Evolutionary conservation across 1,140 invertebrate species (phyloP).

Genomic region (Drosophila ironensis): DNA sequence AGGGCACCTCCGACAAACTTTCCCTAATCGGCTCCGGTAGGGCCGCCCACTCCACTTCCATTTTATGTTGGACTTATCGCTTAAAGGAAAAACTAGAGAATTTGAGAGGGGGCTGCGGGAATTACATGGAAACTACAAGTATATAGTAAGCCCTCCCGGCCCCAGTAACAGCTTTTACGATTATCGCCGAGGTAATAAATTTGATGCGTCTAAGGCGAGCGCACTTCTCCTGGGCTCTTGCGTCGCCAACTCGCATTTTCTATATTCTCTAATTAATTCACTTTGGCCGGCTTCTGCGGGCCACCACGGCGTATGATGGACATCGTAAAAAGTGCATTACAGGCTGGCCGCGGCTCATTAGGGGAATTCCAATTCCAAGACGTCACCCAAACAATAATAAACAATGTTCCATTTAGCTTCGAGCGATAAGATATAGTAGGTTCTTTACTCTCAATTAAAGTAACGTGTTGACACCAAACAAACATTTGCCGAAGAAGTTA

Average conservation of each 20-base stretch:
- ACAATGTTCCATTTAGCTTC: background rate
- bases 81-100: background rate
- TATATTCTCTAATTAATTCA: constrained; percentile 71
- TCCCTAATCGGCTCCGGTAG: constrained; percentile 1
- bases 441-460: background rate
- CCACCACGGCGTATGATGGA: constrained; percentile 60
- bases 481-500: background rate
- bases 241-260: constrained; percentile 1
- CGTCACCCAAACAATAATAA: constrained; percentile 26
- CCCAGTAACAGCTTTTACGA: constrained; percentile 55
- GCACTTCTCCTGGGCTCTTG: constrained; percentile 7
- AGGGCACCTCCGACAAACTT: constrained; percentile 27
- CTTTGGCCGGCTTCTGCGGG: constrained; percentile 25
- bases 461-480: background rate
- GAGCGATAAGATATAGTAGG: constrained; percentile 5
- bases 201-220: constrained; percentile 49
- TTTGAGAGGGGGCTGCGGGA: background rate
- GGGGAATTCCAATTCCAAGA: constrained; percentile 49
- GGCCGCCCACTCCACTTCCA: background rate
- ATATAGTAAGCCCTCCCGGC: constrained; percentile 34
- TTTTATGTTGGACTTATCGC: constrained; percentile 5
- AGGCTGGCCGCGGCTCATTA: constrained; percentile 46
- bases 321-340: constrained; percentile 71
- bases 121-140: too few relatives aligned
- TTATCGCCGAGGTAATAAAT: constrained; percentile 63